A percentile compares a stretch with the other conserved stretches of the same genome.
Evolutionary conservation across 2,888 invertebrate species (phyloP).

Genomic region (Athetis lepigone): DNA sequence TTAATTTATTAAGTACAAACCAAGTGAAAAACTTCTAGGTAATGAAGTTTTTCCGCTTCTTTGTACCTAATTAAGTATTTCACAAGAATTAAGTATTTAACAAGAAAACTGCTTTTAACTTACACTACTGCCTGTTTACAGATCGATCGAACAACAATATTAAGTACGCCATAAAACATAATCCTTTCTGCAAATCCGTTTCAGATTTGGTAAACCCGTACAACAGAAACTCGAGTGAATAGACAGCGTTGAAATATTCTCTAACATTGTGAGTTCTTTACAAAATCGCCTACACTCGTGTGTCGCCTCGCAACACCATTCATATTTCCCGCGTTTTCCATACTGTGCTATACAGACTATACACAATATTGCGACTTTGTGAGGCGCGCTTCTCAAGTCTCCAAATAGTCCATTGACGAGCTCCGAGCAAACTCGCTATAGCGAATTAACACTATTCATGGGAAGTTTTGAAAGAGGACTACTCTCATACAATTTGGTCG

Average conservation of each 20-base stretch:
- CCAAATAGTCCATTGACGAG: constrained; percentile 90
- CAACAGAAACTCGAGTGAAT: constrained; percentile 42
- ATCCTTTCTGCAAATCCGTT: constrained; percentile 45
- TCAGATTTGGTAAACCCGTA: constrained; percentile 35
- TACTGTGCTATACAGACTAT: no score
- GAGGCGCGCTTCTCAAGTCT: constrained; percentile 84
- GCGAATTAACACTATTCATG: constrained; percentile 90
- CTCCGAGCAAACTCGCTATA: constrained; percentile 89
- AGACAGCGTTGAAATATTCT: constrained; percentile 60
- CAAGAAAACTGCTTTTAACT: neutral
- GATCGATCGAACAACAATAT: constrained; percentile 11
- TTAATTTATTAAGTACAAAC: no score
- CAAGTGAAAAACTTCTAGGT: no score
- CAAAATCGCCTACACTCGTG: constrained; percentile 80
- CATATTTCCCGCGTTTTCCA: constrained; percentile 89
- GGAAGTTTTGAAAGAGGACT: constrained; percentile 90
- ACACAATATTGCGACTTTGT: constrained; percentile 87
- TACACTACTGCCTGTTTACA: constrained; percentile 13
- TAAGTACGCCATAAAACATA: constrained; percentile 23
- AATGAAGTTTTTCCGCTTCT: no score
- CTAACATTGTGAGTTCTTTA: constrained; percentile 69
- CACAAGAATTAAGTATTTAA: no score
- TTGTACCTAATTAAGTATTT: no score
- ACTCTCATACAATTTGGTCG: constrained; percentile 91
- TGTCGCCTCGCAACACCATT: constrained; percentile 79